These are phyloP conservation scores for Zaprionus obscuricornis DNA, from an alignment of 2,888 invertebrate species.

Conservation along the genomic window DNA sequence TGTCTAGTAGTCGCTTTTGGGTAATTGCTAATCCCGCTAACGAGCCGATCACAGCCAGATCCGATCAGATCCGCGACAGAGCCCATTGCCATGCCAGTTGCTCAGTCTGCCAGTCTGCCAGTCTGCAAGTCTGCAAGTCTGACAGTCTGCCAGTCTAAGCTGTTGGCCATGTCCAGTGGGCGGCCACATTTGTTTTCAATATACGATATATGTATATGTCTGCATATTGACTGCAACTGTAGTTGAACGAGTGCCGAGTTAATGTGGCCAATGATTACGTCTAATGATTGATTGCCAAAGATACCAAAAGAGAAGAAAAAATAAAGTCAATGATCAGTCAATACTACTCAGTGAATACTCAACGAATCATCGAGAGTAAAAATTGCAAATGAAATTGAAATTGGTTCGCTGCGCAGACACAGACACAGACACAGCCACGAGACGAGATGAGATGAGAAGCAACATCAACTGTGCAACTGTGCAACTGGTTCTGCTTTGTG, in stretches of 20 bases:
- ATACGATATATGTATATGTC: constrained; percentile 15
- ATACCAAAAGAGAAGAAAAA: constrained; percentile 36
- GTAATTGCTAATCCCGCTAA: constrained; percentile 77
- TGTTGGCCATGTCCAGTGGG: constrained; percentile 63
- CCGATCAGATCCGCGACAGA: constrained; percentile 29
- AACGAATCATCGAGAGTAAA: constrained; percentile 51
- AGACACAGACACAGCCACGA: constrained; percentile 2
- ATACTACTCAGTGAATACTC: constrained; percentile 5
- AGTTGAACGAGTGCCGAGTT: constrained; percentile 62
- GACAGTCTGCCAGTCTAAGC: too few relatives aligned
- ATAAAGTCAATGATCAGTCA: constrained; percentile 9
- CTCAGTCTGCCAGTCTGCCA: background rate
- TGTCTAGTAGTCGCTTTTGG: constrained; percentile 52
- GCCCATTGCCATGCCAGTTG: constrained; percentile 8
- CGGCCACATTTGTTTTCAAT: constrained; percentile 77
- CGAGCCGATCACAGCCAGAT: constrained; percentile 70
- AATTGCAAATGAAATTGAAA: constrained; percentile 74
- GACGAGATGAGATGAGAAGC: constrained; percentile 15
- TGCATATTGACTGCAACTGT: constrained; percentile 46
- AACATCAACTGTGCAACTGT: constrained; percentile 22
- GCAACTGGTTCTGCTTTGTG: constrained; percentile 58
- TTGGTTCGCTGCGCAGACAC: constrained; percentile 40
- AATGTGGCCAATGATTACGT: constrained; percentile 73
- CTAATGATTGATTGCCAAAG: constrained; percentile 75
- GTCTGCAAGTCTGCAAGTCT: constrained; percentile 1